Evolutionary conservation across 2,888 invertebrate genomes (phyloP).

Genomic region (Cephus pygmeus): DNA sequence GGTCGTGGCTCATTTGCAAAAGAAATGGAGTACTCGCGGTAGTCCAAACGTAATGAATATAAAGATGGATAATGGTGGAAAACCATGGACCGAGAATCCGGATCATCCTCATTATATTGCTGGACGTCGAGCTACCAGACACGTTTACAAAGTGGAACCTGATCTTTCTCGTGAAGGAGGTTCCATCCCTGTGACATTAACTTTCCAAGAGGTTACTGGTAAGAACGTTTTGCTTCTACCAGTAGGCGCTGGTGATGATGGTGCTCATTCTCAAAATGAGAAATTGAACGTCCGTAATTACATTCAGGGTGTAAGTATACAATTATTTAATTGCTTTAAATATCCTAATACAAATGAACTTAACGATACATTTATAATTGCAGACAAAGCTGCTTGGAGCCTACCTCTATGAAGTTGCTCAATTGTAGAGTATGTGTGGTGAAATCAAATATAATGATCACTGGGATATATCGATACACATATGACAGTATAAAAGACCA

Average conservation of each 20-base stretch:
- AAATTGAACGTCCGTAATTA: conserved; percentile 94
- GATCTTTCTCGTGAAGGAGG: conserved; percentile 98
- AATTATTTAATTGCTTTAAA: not conserved
- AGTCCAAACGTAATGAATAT: conserved; percentile 90
- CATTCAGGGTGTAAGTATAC: conserved; percentile 85
- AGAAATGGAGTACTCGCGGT: conserved; percentile 80
- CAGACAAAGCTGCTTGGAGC: conserved; percentile 93
- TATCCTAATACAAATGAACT: not conserved
- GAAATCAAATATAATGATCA: not conserved
- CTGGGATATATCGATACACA: not conserved
- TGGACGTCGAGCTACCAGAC: conserved; percentile 82
- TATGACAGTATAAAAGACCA: not conserved
- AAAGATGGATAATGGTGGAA: conserved; percentile 77
- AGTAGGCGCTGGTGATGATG: conserved; percentile 95
- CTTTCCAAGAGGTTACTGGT: conserved; percentile 90
- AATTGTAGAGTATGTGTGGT: conserved; percentile 54
- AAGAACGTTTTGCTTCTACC: conserved; percentile 95
- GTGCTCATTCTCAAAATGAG: conserved; percentile 99
- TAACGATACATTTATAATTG: conserved; percentile 54
- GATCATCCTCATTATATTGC: conserved; percentile 93
- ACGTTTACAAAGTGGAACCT: conserved; percentile 90
- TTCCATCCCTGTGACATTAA: conserved; percentile 95
- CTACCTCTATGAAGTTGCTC: conserved; percentile 84
- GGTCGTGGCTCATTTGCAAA: conserved; percentile 81
- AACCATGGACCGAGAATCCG: conserved; percentile 94